Evolutionary conservation across 1,140 invertebrate species (phyloP).

Genomic region (Tyrophagus putrescentiae): DNA sequence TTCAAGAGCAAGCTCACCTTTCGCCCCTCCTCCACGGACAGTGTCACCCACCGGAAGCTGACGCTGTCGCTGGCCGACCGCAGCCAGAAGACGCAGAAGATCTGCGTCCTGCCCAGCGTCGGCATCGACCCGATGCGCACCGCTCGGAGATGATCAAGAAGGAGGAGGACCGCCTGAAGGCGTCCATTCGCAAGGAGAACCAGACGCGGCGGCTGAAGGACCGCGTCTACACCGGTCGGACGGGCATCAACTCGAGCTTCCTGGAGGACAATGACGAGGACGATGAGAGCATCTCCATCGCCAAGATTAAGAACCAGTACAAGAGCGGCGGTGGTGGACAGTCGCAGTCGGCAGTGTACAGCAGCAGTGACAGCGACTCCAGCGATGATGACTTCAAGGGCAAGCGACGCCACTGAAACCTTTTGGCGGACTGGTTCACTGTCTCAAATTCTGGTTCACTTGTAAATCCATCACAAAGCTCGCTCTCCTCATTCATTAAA

Average conservation of each 20-base stretch:
- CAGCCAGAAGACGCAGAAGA: constrained; percentile 86
- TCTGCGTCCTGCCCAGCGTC: constrained; percentile 87
- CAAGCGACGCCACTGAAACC: too few species aligned
- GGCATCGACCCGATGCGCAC: constrained; percentile 80
- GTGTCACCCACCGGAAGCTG: constrained; percentile 96
- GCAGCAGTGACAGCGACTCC: too few species aligned
- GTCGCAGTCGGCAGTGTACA: too few species aligned
- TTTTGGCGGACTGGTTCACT: too few species aligned
- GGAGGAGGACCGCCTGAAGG: constrained; percentile 80
- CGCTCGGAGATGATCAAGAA: constrained; percentile 81
- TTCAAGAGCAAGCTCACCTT: constrained; percentile 93
- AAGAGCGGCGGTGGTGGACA: too few species aligned
- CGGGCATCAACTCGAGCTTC: constrained; percentile 41
- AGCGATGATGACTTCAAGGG: too few species aligned
- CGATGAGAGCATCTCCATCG: constrained; percentile 73
- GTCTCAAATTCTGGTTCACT: too few species aligned
- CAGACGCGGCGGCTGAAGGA: constrained; percentile 46
- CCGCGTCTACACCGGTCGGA: constrained; percentile 41
- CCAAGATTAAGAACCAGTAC: constrained; percentile 87
- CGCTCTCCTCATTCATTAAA: too few species aligned
- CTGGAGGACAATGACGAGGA: constrained; percentile 59
- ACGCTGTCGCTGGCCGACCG: constrained; percentile 90
- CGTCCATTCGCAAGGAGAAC: constrained; percentile 57
- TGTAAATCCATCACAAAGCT: too few species aligned
- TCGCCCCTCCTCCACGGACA: constrained; percentile 88